phyloP scores from a whole-genome alignment of 37 sponge, comb jelly and placozoan genomes.

The Beroe ovata region DNA sequence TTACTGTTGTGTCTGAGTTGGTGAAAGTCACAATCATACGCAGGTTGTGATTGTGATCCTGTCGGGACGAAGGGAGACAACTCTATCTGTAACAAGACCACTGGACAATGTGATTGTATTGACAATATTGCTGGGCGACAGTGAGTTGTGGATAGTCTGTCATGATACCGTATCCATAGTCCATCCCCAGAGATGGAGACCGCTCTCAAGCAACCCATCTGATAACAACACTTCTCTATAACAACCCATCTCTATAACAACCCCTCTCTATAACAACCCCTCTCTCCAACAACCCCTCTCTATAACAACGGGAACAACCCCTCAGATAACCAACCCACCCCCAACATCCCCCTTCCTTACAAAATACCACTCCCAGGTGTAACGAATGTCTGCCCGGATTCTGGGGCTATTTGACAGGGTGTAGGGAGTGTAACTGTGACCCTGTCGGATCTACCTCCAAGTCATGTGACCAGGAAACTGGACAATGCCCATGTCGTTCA shows the following conservation, averaged over 20 bases:
- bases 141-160: not conserved
- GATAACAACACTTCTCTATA: too few relatives aligned
- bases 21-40: too few relatives aligned
- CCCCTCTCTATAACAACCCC: too few relatives aligned
- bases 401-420: slow-evolving; percentile 34
- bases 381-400: slow-evolving; percentile 66
- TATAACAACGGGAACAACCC: too few relatives aligned
- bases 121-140: slow-evolving; percentile 66
- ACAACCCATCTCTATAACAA: not conserved
- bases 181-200: too few relatives aligned
- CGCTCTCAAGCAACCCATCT: too few relatives aligned
- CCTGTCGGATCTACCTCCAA: slow-evolving; percentile 27
- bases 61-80: slow-evolving; percentile 67
- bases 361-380: too few relatives aligned
- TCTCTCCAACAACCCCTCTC: too few relatives aligned
- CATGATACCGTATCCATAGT: too few relatives aligned
- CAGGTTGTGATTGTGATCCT: slow-evolving; percentile 71
- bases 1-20: too few relatives aligned
- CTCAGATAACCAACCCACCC: too few relatives aligned
- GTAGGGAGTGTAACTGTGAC: slow-evolving; percentile 22
- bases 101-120: slow-evolving; percentile 69
- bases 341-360: too few relatives aligned
- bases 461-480: slow-evolving; percentile 37
- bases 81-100: not conserved
- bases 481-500: slow-evolving; percentile 22